These are phyloP conservation scores for Isurus oxyrinchus DNA, from an alignment of 2,113 vertebrate species.

Conservation along the genomic window DNA sequence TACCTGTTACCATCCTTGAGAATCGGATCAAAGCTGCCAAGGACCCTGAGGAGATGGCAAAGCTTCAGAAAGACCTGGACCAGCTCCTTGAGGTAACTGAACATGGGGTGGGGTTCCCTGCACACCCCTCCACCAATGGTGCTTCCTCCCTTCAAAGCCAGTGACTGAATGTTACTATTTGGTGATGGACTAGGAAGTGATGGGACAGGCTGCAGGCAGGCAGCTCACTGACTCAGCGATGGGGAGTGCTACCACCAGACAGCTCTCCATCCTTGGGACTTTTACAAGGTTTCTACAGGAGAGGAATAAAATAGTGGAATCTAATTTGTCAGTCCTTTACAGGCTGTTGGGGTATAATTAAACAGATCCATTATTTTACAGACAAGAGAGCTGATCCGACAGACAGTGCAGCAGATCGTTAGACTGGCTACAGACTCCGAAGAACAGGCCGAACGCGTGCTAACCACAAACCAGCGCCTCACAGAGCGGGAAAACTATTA, in stretches of 20 bases:
- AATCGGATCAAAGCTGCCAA: conserved; percentile 10
- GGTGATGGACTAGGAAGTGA: neutral
- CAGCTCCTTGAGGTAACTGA: conserved; percentile 6
- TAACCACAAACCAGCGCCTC: neutral
- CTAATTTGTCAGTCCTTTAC: neutral
- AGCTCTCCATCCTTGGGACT: neutral
- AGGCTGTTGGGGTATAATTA: neutral
- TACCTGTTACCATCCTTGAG: neutral
- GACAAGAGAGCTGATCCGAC: neutral
- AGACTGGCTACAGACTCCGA: neutral
- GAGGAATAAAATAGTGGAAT: neutral
- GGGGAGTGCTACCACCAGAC: too few relatives aligned
- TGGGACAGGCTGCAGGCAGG: neutral
- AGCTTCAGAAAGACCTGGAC: conserved; percentile 10
- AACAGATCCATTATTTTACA: neutral
- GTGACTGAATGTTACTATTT: neutral
- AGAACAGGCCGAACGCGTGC: neutral
- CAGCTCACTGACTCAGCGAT: neutral
- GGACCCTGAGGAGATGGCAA: neutral
- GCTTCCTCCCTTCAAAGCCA: neutral
- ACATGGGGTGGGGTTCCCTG: neutral
- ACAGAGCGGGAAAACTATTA: neutral
- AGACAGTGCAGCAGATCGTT: neutral
- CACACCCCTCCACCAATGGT: neutral
- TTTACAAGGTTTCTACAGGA: neutral